Base-by-base conservation (phyloP, 2,113 vertebrate species). In the Heliornis fulica region DNA sequence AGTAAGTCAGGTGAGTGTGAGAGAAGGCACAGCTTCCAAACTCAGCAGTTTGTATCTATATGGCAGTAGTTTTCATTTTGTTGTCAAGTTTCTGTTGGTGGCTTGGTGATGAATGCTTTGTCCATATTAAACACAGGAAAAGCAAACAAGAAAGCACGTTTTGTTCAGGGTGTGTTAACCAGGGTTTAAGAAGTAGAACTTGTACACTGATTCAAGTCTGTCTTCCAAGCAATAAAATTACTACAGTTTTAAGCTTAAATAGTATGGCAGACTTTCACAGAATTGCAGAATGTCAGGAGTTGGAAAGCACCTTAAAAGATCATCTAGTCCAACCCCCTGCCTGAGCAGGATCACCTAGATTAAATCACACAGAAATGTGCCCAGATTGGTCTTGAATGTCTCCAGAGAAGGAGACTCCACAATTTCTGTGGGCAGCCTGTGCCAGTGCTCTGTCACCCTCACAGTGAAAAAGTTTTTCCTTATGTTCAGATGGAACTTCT, bases 181-280 rank as follows among this genome's bases (percentile, higher is more conserved):
- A 36, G 23, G 12, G 7, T 85, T 94, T 76, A 43, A 60, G 60
- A 61, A 75, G 10, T 64, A 6, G 48, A 72, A 32, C 43, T 53
- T 0, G 0, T 66, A 19, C 34, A 21, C 10, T 0, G 1, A 31
- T 60, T 59, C 41, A 66, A 50, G 12, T 81, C 31, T 79, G 41
- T 45, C 26, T 74, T 91, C 21, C 17, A 45, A 40, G 38, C 32
- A 72, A 28, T 50, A 85, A 59, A 86, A 76, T 57, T 8, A 87
- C 12, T 66, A 41, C 28, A 9, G 10, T 54, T 92, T 61, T 28
- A 68, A 64, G 26, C 32, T 63, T 66, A 66, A 89, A 36, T 56
- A 54, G 4, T 34, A 38, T 38, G 20, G 51, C 43, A 75, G 41
- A 59, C 51, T 38, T 87, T 53, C 22, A 66, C 28, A 60, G 64